phyloP scores from a whole-genome alignment of 2,797 vertebrate genomes.

The Crax fasciolata region DNA sequence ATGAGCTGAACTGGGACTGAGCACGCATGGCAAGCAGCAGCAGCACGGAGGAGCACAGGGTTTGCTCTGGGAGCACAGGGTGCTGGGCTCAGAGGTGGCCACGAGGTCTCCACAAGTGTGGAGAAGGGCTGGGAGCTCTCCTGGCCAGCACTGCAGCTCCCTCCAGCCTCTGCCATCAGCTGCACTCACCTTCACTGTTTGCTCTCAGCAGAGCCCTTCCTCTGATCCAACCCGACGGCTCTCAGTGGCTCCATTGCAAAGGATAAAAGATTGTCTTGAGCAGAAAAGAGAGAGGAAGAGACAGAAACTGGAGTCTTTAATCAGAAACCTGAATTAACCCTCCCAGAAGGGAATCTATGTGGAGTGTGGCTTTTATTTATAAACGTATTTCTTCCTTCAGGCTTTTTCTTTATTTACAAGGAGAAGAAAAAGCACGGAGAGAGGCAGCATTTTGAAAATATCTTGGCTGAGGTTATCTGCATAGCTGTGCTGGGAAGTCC shows the following conservation, averaged over 20 bases:
- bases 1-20: neutral
- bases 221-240: neutral
- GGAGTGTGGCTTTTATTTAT: slow-evolving; percentile 38
- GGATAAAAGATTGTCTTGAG: slow-evolving; percentile 35
- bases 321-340: slow-evolving; percentile 55
- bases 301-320: slow-evolving; percentile 27
- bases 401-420: neutral
- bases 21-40: neutral
- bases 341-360: slow-evolving; percentile 16
- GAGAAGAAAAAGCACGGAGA: neutral
- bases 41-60: neutral
- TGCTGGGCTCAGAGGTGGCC: rapidly evolving
- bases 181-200: neutral
- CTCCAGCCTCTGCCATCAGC: neutral
- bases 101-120: rapidly evolving
- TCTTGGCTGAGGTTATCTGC: neutral
- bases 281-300: slow-evolving; percentile 33
- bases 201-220: neutral
- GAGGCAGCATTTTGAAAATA: neutral
- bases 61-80: neutral
- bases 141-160: neutral
- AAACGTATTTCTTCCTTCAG: slow-evolving; percentile 31
- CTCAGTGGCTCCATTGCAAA: slow-evolving; percentile 14
- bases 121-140: neutral
- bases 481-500: neutral